Percentiles rank a stretch among this genome's conserved stretches.
Conservation (phyloP, 1,140 invertebrate species). For the Cyrtorhinus lividipennis region DNA sequence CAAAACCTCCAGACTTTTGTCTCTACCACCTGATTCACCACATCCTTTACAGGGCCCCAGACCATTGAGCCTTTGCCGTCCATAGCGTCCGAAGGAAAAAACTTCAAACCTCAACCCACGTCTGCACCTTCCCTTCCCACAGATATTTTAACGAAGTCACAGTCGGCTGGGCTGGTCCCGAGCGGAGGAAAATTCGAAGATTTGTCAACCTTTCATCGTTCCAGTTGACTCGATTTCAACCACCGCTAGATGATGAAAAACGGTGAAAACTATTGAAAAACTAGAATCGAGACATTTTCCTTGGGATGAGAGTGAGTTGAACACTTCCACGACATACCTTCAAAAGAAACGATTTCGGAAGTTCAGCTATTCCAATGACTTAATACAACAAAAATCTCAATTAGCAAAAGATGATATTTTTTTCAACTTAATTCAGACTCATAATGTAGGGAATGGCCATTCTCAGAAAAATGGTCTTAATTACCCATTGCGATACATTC, state of each 20-base stretch:
- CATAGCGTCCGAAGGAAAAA: neutral
- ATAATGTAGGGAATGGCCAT: no score
- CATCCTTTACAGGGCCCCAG: neutral
- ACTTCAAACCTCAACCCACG: neutral
- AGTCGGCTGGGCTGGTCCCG: neutral
- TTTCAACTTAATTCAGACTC: no score
- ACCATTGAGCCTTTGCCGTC: neutral
- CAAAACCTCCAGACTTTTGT: neutral
- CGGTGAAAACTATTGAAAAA: no score
- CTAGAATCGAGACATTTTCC: no score
- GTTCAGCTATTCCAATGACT: no score
- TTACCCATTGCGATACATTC: no score
- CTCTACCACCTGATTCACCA: slow-evolving; percentile 1
- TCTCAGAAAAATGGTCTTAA: no score
- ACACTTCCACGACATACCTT: no score
- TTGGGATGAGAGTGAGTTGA: no score
- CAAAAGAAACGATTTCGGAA: no score
- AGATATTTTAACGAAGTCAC: slow-evolving; percentile 17
- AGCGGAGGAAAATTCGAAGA: slow-evolving; percentile 1
- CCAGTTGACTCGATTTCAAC: neutral
- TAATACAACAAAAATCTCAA: no score
- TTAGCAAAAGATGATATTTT: no score
- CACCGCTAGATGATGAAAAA: neutral
- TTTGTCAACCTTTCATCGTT: slow-evolving; percentile 8
- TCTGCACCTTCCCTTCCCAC: slow-evolving; percentile 6